Base-by-base conservation (phyloP, 2,797 vertebrate species). In the Morus bassanus region DNA sequence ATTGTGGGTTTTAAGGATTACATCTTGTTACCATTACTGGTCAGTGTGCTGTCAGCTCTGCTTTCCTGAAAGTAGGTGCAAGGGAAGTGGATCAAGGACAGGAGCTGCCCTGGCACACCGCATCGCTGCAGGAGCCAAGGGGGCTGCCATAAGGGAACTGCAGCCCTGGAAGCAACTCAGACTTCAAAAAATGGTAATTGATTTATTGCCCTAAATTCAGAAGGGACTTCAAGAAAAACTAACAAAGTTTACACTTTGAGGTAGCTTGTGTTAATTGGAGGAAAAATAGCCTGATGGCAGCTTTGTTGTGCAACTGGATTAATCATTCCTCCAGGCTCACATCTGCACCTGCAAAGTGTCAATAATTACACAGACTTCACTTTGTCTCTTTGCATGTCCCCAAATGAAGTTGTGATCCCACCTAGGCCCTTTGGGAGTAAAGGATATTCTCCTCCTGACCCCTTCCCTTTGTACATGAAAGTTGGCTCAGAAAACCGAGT, bases 81-180 rank as follows among this genome's bases (percentile, higher is more conserved):
- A 60, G 46, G 22, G 17, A 57, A 54, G 35, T 4, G 61, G 39
- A 75, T 5, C 19, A 11, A 39, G 45, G 37, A 18, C 37, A 22
- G 67, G 50, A 84, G 16, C 1, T 4, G 18, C 24, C 31, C 80
- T 13, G 54, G 59, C 39, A 46, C 59, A 17, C 4, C 2, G 4
- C 39, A 10, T 4, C 0, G 0, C 63, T 77, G 67, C 4, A 2
- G n/a, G 67, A 65, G 33, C 23, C 0, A 3, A 60, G 19, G 43
- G 48, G 16, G 18, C 51, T 83, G 43, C 41, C 10, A 4, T 0
- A 11, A 37, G 50, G 43, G 33, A 85, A 53, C 41, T 63, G 65
- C 69, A 65, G 50, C 28, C 33, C 61, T 59, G 25, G 14, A 73
- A 84, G 18, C 2, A 88, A 30, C 54, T 63, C 30, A 31, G 48